Conservation (phyloP, 2,888 invertebrate species). For the Apodemia zela region DNA sequence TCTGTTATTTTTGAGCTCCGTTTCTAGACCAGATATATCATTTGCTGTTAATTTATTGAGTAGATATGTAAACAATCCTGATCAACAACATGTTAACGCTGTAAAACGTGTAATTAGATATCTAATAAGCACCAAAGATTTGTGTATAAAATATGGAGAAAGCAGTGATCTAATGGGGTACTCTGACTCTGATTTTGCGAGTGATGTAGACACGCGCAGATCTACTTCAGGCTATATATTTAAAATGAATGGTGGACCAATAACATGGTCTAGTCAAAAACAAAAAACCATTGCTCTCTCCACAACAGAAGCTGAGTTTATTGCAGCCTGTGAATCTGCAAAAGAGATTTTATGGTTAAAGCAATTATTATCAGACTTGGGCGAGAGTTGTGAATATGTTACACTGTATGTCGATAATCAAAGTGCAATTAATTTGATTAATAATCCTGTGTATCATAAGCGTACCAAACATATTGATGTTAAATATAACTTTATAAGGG, state of each 20-base stretch:
- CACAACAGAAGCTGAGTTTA: slow-evolving; percentile 32
- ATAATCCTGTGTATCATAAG: slow-evolving; percentile 36
- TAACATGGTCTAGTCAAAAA: slow-evolving; percentile 34
- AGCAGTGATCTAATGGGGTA: slow-evolving; percentile 31
- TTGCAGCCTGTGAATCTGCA: slow-evolving; percentile 32
- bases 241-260: slow-evolving; percentile 36
- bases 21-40: slow-evolving; percentile 31
- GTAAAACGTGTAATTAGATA: slow-evolving; percentile 35
- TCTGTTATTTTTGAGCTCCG: slow-evolving; percentile 32
- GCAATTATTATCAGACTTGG: slow-evolving; percentile 28
- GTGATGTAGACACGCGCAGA: slow-evolving; percentile 35
- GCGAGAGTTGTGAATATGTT: slow-evolving; percentile 20
- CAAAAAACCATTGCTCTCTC: slow-evolving; percentile 33
- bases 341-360: slow-evolving; percentile 31
- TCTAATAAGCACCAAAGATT: slow-evolving; percentile 33
- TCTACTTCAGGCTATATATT: slow-evolving; percentile 38
- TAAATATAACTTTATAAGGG: slow-evolving; percentile 34
- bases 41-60: slow-evolving; percentile 32
- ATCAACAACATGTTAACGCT: slow-evolving; percentile 31
- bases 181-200: slow-evolving; percentile 38
- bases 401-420: slow-evolving; percentile 32
- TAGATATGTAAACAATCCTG: slow-evolving; percentile 34
- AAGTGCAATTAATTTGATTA: slow-evolving; percentile 34
- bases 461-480: slow-evolving; percentile 36
- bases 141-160: slow-evolving; percentile 33